Percentiles rank a stretch among this genome's conserved stretches.
phyloP scores from a whole-genome alignment of 2,888 invertebrate species.

The Odontomyia ornata region DNA sequence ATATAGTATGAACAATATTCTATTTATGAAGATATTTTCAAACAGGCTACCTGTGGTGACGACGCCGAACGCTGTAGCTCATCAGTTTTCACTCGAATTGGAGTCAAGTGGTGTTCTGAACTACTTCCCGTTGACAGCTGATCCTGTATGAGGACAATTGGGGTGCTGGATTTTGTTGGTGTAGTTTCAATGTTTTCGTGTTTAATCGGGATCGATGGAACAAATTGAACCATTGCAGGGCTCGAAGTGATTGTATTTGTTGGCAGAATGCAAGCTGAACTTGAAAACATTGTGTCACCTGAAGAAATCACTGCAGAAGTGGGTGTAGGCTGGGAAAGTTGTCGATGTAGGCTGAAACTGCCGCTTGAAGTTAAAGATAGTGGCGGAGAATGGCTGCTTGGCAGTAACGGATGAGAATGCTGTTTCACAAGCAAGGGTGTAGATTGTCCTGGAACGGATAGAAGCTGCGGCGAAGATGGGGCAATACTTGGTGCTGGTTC shows the following conservation, averaged over 20 bases:
- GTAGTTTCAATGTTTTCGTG: slow-evolving; percentile 37
- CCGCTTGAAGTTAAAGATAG: slow-evolving; percentile 48
- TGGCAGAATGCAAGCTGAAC: slow-evolving; percentile 44
- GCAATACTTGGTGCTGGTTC: slow-evolving; percentile 68
- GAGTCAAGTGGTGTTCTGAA: slow-evolving; percentile 58
- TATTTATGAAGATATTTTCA: neutral
- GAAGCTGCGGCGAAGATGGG: slow-evolving; percentile 67
- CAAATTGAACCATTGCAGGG: slow-evolving; percentile 46
- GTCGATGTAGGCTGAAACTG: slow-evolving; percentile 64
- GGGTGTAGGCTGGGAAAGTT: slow-evolving; percentile 66
- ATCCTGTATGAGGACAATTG: slow-evolving; percentile 60
- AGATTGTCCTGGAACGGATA: slow-evolving; percentile 67
- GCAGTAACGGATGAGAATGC: slow-evolving; percentile 72
- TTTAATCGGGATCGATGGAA: slow-evolving; percentile 43
- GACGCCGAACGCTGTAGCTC: slow-evolving; percentile 71
- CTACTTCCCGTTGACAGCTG: slow-evolving; percentile 55
- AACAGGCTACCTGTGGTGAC: slow-evolving; percentile 68
- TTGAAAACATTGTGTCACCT: slow-evolving; percentile 46
- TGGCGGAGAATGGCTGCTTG: slow-evolving; percentile 68
- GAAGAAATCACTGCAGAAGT: slow-evolving; percentile 55
- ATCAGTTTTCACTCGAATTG: slow-evolving; percentile 67
- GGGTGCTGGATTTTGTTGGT: slow-evolving; percentile 56
- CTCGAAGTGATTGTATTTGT: slow-evolving; percentile 43
- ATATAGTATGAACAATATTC: too few relatives aligned
- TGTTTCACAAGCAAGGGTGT: slow-evolving; percentile 71